Base-by-base conservation (phyloP, 2,797 vertebrate genomes). In the Gallirallus australis region DNA sequence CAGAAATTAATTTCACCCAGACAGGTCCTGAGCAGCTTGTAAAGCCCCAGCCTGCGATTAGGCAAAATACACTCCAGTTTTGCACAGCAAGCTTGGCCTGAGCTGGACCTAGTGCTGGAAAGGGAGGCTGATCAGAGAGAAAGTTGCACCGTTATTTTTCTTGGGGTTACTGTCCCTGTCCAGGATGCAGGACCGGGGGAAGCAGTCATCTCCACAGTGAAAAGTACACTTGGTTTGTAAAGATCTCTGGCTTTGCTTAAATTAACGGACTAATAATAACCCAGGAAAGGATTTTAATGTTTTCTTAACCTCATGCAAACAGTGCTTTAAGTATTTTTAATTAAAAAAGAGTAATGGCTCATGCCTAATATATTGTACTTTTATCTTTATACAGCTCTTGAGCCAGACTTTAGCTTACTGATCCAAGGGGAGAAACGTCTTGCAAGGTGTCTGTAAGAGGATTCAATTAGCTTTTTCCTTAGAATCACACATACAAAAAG, bases 201-300 rank as follows among this genome's bases (percentile, higher is more conserved):
- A 86, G 59, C 54, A 78, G 66, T 25, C 66, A 93, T 81, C 80
- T 86, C 90, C 63, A 35, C 50, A 48, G 79, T 82, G 77, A 95
- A 94, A 50, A 86, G 52, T 65, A 79, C 77, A 56, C 66, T 93
- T 60, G 11, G 30, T 79, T 94, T 93, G 70, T 70, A 94, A 97
- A 94, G 53, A 80, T 89, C 66, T 86, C 95, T n/a, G 79, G 77
- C 79, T 96, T 96, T 94, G 60, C 52, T 90, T 87, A 90, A 94
- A 91, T 93, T 88, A 86, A 80, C 66, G 78, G 65, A 60, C 37
- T 94, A 84, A 94, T 90, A 96, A 89, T 92, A 96, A 93, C 17
- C 42, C 48, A 89, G 87, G 86, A 89, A 94, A 83, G 80, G 70
- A 94, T 94, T 95, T 91, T 72, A 75, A 88, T 93, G 91, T 90